phyloP scores from a whole-genome alignment of 1,140 invertebrate genomes.

The Metaphire vulgaris region DNA sequence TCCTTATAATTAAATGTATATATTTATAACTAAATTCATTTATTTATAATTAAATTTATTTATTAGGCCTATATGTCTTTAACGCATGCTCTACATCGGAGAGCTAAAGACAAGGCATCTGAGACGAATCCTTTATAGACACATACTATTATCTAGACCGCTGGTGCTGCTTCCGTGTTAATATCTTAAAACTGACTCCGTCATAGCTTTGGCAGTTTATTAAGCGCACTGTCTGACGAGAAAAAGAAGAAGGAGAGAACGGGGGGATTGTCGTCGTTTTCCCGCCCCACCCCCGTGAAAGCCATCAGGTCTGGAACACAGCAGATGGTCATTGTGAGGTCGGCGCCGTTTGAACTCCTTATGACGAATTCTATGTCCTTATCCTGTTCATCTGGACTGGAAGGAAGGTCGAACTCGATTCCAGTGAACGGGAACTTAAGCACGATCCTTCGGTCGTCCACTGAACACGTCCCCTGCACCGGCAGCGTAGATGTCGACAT shows the following conservation, averaged over 20 bases:
- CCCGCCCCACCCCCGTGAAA: not conserved
- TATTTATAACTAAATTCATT: too few relatives aligned
- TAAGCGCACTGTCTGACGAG: not conserved
- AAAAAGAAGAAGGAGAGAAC: slow-evolving; percentile 11
- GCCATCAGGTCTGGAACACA: not conserved
- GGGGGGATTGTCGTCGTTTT: not conserved
- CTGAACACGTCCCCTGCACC: not conserved
- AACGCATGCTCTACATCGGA: too few relatives aligned
- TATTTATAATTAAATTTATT: too few relatives aligned
- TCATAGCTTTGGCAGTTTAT: not conserved
- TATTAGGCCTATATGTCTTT: too few relatives aligned
- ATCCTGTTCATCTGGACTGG: slow-evolving; percentile 2
- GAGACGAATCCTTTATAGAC: too few relatives aligned
- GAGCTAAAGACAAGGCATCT: too few relatives aligned
- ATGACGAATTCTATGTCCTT: slow-evolving; percentile 12
- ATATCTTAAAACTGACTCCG: too few relatives aligned
- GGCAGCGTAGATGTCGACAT: slow-evolving; percentile 27
- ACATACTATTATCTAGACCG: too few relatives aligned
- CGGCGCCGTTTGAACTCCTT: not conserved
- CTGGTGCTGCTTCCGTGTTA: too few relatives aligned
- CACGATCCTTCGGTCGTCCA: not conserved
- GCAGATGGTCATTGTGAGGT: not conserved
- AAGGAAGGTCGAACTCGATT: slow-evolving; percentile 8
- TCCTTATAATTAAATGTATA: too few relatives aligned
- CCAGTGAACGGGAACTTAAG: slow-evolving; percentile 10